Evolutionary conservation across 2,113 vertebrate genomes (phyloP), one percentile per base, ranked within the genome.

Genomic region (Tricholaema leucomelas): DNA sequence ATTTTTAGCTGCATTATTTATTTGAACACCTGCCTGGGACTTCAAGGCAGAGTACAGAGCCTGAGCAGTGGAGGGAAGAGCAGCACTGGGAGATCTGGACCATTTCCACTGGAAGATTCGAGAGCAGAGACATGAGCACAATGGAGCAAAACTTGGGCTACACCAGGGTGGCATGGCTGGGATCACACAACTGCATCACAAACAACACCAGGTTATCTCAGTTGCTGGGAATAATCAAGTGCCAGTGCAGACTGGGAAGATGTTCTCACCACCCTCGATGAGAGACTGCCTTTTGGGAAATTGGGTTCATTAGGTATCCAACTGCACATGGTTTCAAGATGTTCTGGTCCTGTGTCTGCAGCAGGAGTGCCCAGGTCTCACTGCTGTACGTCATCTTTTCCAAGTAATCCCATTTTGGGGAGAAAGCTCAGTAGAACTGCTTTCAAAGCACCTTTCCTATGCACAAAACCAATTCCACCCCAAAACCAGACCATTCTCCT

Each of bases 1-100:
- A 98, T 99, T 98, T 99, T 98, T 98, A 98, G 98, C 96, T 96
- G 91, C 96, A 95, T 98, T 97, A 98, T 98, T 98, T 98, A 98
- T 98, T 97, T 98, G 97, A 98, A 98, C 98, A 99, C 98, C 98
- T 98, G 98, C 97, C 97, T 97, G 88, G 93, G 93, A 92, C 85
- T 87, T 94, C 76, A 81, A 96, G 95, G 92, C 94, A 96, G 93
- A 96, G 93, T 77, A 93, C 44, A 5, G 73, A 73, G 90, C 72
- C 91, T 84, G 66, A 94, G 88, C 86, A 61, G 73, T 63, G 2
- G 28, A 88, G 64, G 61, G 58, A 92, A 38, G 85, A 85, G 96
- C 54, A 27, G 97, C 94, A 21, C 36, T 54, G 87, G 96, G 94
- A 96, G 96, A 96, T 94, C 94, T 96, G 97, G 92, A 96, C 95